A percentile compares a stretch with the other conserved stretches of the same genome.
Conservation (phyloP, 2,888 invertebrate genomes). For the Chloroclysta siterata region DNA sequence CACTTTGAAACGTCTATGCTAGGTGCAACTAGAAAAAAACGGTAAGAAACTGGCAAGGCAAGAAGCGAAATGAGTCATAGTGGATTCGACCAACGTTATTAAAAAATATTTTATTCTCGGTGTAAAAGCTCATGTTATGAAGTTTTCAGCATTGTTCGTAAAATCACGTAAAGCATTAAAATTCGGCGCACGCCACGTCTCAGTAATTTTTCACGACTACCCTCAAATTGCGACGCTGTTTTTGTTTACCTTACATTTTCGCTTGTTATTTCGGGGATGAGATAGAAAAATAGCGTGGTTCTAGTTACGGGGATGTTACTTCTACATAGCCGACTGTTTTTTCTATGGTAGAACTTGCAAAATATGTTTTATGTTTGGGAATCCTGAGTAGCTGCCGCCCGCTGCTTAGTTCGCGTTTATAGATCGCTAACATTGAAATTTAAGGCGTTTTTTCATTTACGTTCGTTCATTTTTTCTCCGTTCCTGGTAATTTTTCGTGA, state of each 20-base stretch:
- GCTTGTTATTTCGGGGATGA: slow-evolving; percentile 17
- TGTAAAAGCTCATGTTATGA: background rate
- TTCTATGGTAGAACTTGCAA: background rate
- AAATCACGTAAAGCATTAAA: slow-evolving; percentile 20
- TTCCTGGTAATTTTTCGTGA: no score
- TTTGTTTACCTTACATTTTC: slow-evolving; percentile 28
- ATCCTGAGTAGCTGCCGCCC: no score
- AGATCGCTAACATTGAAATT: no score
- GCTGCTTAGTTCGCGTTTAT: no score
- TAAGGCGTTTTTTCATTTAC: no score
- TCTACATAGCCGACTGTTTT: background rate
- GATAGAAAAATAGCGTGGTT: slow-evolving; percentile 1
- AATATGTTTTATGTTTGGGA: background rate
- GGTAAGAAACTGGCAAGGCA: no score
- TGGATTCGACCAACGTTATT: no score
- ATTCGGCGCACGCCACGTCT: slow-evolving; percentile 25
- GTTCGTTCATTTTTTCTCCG: no score
- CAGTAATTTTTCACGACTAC: slow-evolving; percentile 33
- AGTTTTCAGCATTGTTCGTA: background rate
- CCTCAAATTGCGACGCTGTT: slow-evolving; percentile 30
- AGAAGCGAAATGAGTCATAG: no score
- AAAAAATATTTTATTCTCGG: background rate
- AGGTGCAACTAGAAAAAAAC: no score
- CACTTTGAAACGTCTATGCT: no score
- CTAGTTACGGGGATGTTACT: background rate